Evolutionary conservation across 2,888 invertebrate species (phyloP).

Genomic region (Arrhopalites spinosus): DNA sequence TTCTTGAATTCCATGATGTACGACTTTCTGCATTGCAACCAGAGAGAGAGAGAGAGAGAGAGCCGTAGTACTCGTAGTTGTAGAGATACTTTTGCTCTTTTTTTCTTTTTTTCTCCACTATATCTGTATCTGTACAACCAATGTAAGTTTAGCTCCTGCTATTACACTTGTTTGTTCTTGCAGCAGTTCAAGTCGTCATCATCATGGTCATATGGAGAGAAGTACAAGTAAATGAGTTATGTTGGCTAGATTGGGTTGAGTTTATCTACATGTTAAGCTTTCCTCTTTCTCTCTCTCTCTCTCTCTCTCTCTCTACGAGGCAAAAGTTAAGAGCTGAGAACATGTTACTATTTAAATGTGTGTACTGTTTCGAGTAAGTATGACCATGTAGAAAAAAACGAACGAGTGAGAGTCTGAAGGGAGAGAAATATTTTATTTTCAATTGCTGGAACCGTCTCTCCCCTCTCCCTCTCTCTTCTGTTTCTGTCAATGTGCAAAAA

Average conservation of each 20-base stretch:
- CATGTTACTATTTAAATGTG: slow-evolving; percentile 10
- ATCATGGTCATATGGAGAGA: not conserved
- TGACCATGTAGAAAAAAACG: not conserved
- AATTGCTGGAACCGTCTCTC: slow-evolving; percentile 12
- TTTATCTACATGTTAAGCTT: slow-evolving; percentile 6
- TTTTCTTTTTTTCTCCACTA: too few relatives aligned
- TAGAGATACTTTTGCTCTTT: too few relatives aligned
- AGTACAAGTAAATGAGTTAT: slow-evolving; percentile 14
- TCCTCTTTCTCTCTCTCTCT: not conserved
- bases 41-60: not conserved
- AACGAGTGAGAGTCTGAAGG: slow-evolving; percentile 8
- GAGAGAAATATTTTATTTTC: slow-evolving; percentile 6
- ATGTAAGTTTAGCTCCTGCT: too few relatives aligned
- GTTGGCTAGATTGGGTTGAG: slow-evolving; percentile 8
- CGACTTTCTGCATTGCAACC: not conserved
- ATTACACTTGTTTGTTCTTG: too few relatives aligned
- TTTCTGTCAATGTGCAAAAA: not conserved
- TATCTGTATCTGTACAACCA: too few relatives aligned
- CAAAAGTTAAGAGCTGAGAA: slow-evolving; percentile 14
- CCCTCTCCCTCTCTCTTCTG: not conserved
- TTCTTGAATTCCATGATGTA: not conserved
- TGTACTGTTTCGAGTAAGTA: not conserved
- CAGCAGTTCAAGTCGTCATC: not conserved
- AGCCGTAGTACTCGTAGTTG: too few relatives aligned
- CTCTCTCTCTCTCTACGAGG: not conserved